These are phyloP conservation scores for Danio jaintianensis DNA, from an alignment of 2,797 vertebrate genomes.

Conservation along the genomic window DNA sequence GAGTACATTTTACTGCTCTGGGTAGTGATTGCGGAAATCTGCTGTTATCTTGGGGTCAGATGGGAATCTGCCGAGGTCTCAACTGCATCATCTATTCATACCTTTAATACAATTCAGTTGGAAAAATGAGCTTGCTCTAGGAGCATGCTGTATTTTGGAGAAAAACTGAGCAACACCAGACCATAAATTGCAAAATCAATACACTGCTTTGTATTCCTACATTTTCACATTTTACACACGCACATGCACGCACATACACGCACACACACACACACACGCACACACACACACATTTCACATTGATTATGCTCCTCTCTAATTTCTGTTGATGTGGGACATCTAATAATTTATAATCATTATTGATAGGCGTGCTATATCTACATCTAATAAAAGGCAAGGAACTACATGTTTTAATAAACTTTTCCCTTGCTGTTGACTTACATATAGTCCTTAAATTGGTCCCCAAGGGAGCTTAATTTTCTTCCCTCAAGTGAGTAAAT, in stretches of 20 bases:
- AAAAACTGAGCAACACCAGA: neutral
- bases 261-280: too few species aligned
- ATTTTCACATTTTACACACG: neutral
- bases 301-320: neutral
- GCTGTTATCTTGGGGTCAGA: neutral
- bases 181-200: neutral
- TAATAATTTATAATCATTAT: neutral
- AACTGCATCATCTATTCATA: conserved; percentile 1
- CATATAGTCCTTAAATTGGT: neutral
- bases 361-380: neutral
- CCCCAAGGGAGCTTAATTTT: neutral
- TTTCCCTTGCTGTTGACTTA: neutral
- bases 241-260: too few species aligned
- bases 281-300: neutral
- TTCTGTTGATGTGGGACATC: neutral
- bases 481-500: too few species aligned
- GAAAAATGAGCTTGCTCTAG: conserved; percentile 1
- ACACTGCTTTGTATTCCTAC: neutral
- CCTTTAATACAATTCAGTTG: neutral
- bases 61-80: neutral
- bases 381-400: neutral
- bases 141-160: neutral
- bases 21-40: neutral
- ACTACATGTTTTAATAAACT: neutral
- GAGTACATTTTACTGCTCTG: conserved; percentile 1